Conservation (phyloP, 2,113 vertebrate species). For the Calyptommatus sinebrachiatus region DNA sequence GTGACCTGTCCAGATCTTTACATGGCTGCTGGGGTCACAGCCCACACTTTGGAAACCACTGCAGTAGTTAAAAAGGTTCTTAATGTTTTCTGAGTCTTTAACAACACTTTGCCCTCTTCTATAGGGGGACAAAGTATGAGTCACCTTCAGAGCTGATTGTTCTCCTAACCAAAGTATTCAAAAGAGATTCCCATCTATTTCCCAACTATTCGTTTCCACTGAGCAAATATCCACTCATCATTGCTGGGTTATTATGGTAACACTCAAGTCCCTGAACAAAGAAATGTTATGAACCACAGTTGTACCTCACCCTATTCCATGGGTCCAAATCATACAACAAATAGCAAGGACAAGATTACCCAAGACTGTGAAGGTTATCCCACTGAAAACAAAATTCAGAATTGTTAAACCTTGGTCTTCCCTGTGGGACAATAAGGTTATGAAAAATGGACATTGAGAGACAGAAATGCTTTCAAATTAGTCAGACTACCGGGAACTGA, state of each 20-base stretch:
- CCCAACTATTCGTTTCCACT: background rate
- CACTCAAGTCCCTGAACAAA: background rate
- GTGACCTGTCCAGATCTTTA: no score
- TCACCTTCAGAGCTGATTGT: background rate
- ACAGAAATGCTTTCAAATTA: no score
- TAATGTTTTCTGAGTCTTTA: background rate
- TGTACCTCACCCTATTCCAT: background rate
- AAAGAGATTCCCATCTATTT: background rate
- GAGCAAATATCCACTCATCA: background rate
- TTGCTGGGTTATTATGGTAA: background rate
- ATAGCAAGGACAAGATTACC: no score
- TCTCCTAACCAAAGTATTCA: background rate
- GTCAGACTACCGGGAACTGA: no score
- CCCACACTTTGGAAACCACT: no score
- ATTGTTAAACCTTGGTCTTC: no score
- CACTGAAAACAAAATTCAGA: no score
- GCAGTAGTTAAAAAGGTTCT: no score
- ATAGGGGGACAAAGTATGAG: background rate
- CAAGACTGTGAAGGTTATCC: no score
- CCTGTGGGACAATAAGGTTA: no score
- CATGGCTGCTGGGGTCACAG: no score
- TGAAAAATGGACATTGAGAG: no score
- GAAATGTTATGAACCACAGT: background rate
- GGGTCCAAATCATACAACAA: background rate
- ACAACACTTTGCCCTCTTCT: background rate